Evolutionary conservation across 2,113 vertebrate species (phyloP), one percentile per base, ranked within the genome.

Genomic region (Notothenia coriiceps): DNA sequence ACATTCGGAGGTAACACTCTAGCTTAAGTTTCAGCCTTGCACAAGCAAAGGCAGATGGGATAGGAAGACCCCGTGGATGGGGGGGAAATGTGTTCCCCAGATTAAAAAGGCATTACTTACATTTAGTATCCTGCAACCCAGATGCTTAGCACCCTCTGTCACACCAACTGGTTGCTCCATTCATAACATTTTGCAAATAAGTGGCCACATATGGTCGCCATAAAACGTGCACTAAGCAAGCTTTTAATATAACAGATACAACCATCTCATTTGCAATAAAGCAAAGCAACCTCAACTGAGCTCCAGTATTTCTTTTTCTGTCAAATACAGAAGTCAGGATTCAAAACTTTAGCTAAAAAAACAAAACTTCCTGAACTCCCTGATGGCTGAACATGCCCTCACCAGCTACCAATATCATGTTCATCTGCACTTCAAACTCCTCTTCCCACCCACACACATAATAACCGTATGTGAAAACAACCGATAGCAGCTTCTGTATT

Each of bases 401-500:
- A 52, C 5, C 14, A 59, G n/a, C 12, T 12, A 47, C 33, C 3
- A 1, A 33, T 44, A 74, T 40, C 66, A 11, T 22, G 79, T 71
- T 74, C 82, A 22, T 22, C 40, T 35, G 1, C 49, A 55, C 40
- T 55, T 49, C 6, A 70, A 71, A 61, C 77, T 63, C 47, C 35
- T 81, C 51, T 29, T 66, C 43, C 74, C 60, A 67, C 74, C 57
- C 54, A 85, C 77, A 47, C 47, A 2, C 46, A 79, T n/a, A 57
- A 63, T 10, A 85, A 78, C 43, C 49, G 29, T 50, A 51, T 57
- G 64, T 55, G 70, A 76, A 83, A 85, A 74, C 75, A 83, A 72
- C 10, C 2, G n/a, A 79, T 61, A 56, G 51, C 46, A 52, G 77
- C 72, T 57, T 87, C 82, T 88, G 79, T 79, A 71, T 86, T 83